Evolutionary conservation across 2,888 invertebrate species (phyloP), one percentile per base, ranked within the genome.

Genomic region (Cantharis lateralis): DNA sequence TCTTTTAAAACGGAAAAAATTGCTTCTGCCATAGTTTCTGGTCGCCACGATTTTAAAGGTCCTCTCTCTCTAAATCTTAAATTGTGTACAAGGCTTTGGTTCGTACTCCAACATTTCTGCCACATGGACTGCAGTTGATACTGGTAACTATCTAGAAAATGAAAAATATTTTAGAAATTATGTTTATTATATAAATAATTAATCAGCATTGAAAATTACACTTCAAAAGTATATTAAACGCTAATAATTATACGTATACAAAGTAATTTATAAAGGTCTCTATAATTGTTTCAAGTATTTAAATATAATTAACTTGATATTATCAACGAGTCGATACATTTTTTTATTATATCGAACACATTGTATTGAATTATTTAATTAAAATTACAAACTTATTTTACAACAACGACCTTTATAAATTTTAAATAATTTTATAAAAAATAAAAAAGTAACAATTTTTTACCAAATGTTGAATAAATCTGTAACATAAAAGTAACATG

Each of bases 91-190:
- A 96, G 91, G 85, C 95, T 95, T 89, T 96, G 96, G 89, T 96
- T 96, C 82, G 96, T 96, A 89, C 95, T 96, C 96, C 96, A 97
- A 89, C 96, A 96, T 88, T 96, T 97, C 89, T 97, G 96, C 97
- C 97, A 97, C 94, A 96, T 95, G 76, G 95, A 96, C 89, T 97
- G 97, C 88, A 97, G 90, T 89, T 97, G 96, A 89, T 96, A 96
- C 89, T 97, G 96, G 92, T 97, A 97, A 91, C 96, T 96, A 92
- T 96, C 96, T 93, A 94, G 93, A 94, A 94, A 87, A 89, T 87
- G 63, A 70, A 76, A 76, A 20, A 32, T 68, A 72, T 26, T 61
- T 32, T 77, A 71, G 74, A 74, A n/a, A 71, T 71, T 62, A 48
- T 11, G 7, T 26, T 32, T 71, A 71, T 71, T 24, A 15, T 71